A percentile compares a stretch with the other conserved stretches of the same genome.
phyloP scores from a whole-genome alignment of 2,888 invertebrate genomes.

The Bellardia bayeri region DNA sequence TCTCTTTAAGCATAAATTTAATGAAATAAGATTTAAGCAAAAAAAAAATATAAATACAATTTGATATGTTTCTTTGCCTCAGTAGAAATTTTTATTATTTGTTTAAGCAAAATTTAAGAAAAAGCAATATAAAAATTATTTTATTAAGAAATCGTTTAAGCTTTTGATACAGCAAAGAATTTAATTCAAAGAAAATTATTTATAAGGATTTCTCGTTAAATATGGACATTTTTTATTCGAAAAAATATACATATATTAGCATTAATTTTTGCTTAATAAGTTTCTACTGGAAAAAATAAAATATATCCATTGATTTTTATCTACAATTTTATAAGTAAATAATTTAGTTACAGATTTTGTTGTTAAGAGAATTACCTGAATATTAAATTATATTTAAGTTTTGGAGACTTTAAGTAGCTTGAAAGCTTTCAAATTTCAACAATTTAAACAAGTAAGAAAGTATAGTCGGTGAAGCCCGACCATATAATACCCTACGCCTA shows the following conservation, averaged over 20 bases:
- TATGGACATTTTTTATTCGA: neutral
- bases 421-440: too few relatives aligned
- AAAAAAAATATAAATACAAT: neutral
- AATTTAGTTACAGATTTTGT: neutral
- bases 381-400: neutral
- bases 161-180: neutral
- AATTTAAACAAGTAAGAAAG: too few relatives aligned
- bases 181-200: constrained; percentile 12
- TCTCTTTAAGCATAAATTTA: neutral
- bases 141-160: neutral
- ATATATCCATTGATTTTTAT: too few relatives aligned
- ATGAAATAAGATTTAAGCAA: constrained; percentile 1
- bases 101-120: too few relatives aligned
- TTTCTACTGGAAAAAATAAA: too few relatives aligned
- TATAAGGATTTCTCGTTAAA: neutral
- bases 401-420: neutral
- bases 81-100: neutral
- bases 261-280: too few relatives aligned
- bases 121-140: neutral
- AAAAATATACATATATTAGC: neutral
- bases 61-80: neutral
- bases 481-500: too few relatives aligned
- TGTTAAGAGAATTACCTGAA: neutral
- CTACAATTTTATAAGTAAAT: neutral
- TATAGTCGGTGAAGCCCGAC: too few relatives aligned